Evolutionary conservation across 2,797 vertebrate genomes (phyloP), one percentile per base, ranked within the genome.

Genomic region (Epinephelus awoara): DNA sequence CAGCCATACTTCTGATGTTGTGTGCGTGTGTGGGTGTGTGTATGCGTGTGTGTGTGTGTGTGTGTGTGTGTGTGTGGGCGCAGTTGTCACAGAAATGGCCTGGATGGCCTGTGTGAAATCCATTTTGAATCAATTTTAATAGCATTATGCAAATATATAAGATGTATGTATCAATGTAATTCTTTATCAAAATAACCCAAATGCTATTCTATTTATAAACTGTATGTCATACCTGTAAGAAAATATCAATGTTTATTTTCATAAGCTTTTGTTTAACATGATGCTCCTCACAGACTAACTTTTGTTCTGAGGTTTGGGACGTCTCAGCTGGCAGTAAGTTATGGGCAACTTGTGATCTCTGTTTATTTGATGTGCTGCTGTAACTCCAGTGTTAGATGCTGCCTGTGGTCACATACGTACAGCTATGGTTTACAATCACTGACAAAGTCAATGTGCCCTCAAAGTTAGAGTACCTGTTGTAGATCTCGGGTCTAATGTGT

Each of bases 121-220:
- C 85, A 85, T 75, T 88, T 85, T 85, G 82, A 91, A 91, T 87
- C 82, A 56, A 40, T 87, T 89, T 85, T 62, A 81, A 85, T 78
- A 89, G 67, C 74, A 71, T 91, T 90, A 93, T 93, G 91, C 92
- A 93, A 91, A 85, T 91, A 91, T 91, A 91, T 89, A 93, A 91
- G 83, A 88, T 92, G 80, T 92, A 88, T 88, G 87, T 92, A 88
- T 91, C 89, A 86, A 83, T 91, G 90, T 91, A 87, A 90, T 90
- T 92, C 90, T 93, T 79, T 91, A 93, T 88, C 85, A 82, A 84
- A 92, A 85, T 91, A 92, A 91, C 84, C 83, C 86, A 91, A 91
- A 93, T 92, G 84, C 76, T 92, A 93, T 89, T 93, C 87, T 94
- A 95, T 95, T 94, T 94, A 94, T 94, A 80, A 90, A 93, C 55